These are phyloP conservation scores for Leuciscus idus DNA, from an alignment of 2,113 vertebrate species.

Conservation along the genomic window DNA sequence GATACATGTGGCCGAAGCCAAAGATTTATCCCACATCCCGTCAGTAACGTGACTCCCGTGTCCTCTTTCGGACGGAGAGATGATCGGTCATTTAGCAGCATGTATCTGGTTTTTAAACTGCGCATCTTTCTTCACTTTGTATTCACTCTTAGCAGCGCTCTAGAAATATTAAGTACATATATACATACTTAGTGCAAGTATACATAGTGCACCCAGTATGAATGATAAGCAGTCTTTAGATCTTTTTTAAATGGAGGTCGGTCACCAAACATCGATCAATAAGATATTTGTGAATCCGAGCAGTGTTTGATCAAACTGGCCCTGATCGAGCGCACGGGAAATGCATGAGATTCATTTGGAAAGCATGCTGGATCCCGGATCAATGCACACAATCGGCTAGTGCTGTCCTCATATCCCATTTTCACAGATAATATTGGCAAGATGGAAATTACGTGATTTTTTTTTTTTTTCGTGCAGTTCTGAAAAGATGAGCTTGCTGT, in stretches of 20 bases:
- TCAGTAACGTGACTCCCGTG: conserved; percentile 53
- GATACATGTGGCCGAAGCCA: conserved; percentile 75
- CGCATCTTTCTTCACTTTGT: conserved; percentile 65
- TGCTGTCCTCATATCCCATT: not conserved
- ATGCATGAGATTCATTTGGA: conserved; percentile 42
- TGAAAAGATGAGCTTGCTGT: conserved; percentile 2
- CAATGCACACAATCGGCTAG: not conserved
- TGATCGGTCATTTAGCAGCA: conserved; percentile 63
- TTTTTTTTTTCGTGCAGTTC: not conserved
- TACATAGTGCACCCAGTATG: conserved; percentile 62
- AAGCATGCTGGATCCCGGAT: conserved; percentile 41
- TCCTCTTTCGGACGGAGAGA: conserved; percentile 58
- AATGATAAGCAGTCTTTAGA: conserved; percentile 59
- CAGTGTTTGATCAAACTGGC: not conserved
- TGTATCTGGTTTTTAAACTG: conserved; percentile 57
- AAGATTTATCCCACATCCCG: conserved; percentile 69
- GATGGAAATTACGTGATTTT: not conserved
- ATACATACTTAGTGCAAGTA: conserved; percentile 54
- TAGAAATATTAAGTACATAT: conserved; percentile 56
- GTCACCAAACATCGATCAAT: conserved; percentile 15
- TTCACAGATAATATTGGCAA: not conserved
- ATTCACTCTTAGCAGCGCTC: conserved; percentile 62
- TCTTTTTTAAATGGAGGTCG: conserved; percentile 54
- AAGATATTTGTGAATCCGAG: not conserved
- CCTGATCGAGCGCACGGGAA: conserved; percentile 34